Percentiles rank a stretch among this genome's conserved stretches.
Conservation (phyloP, 2,113 vertebrate genomes). For the Odocoileus virginianus region DNA sequence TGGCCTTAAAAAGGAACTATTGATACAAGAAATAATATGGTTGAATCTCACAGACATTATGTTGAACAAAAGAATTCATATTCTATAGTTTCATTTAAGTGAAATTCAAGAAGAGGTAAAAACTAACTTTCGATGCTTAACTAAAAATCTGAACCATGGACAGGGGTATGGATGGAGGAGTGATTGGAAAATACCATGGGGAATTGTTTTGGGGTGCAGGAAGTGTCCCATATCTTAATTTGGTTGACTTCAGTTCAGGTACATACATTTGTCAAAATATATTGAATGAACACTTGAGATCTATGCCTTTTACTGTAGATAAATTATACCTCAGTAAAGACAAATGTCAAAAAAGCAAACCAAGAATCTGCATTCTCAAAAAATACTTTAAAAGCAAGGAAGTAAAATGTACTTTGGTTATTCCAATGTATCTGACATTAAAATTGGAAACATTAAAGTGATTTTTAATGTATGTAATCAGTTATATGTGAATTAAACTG, state of each 20-base stretch:
- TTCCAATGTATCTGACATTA: neutral
- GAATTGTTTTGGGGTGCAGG: neutral
- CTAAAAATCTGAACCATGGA: neutral
- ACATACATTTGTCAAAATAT: neutral
- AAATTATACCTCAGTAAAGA: neutral
- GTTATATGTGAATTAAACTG: neutral
- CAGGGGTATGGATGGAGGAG: neutral
- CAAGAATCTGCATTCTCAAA: neutral
- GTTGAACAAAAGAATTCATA: neutral
- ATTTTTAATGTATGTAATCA: neutral
- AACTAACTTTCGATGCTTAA: neutral
- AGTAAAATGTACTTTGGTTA: neutral
- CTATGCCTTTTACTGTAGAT: neutral
- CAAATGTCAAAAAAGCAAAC: neutral
- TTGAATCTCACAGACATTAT: neutral
- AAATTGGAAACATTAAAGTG: neutral
- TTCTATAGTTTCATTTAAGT: neutral
- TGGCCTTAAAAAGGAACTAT: neutral
- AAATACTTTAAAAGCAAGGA: neutral
- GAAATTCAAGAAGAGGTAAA: neutral
- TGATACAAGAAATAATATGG: neutral
- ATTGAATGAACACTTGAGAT: neutral
- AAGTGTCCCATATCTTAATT: neutral
- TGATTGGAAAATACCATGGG: neutral
- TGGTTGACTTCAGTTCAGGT: neutral